phyloP scores from a whole-genome alignment of 2,797 vertebrate genomes.

The Coranthus polyacanthus region DNA sequence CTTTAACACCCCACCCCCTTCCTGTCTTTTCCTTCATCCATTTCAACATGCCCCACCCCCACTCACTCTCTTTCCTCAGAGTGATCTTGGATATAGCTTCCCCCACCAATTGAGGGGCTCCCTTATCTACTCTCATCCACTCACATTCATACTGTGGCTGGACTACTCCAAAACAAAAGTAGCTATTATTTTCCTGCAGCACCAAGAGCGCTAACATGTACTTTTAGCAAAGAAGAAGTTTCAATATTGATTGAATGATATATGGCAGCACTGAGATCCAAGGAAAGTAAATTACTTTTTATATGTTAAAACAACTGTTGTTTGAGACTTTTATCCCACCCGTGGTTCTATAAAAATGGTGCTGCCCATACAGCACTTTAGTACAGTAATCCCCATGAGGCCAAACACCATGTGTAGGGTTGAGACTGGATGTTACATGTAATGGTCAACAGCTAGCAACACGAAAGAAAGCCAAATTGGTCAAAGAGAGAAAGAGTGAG shows the following conservation, averaged over 20 bases:
- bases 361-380: no score
- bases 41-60: constrained; percentile 78
- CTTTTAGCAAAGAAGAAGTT: no score
- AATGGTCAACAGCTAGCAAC: neutral
- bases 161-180: constrained; percentile 34
- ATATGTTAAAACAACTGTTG: no score
- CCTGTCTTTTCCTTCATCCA: constrained; percentile 72
- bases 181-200: neutral
- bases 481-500: constrained; percentile 5
- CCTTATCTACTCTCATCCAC: constrained; percentile 59
- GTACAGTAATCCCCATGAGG: no score
- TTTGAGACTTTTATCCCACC: no score
- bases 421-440: neutral
- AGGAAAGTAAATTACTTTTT: no score
- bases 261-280: no score
- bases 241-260: no score
- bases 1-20: constrained; percentile 78
- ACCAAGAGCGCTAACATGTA: no score
- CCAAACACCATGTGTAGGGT: no score
- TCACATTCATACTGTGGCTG: constrained; percentile 50
- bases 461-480: constrained; percentile 3
- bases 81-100: constrained; percentile 67
- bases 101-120: constrained; percentile 66
- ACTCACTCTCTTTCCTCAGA: constrained; percentile 61
- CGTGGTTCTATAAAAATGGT: no score